Conservation (phyloP, 2,888 invertebrate species). For the Metalampra italica region DNA sequence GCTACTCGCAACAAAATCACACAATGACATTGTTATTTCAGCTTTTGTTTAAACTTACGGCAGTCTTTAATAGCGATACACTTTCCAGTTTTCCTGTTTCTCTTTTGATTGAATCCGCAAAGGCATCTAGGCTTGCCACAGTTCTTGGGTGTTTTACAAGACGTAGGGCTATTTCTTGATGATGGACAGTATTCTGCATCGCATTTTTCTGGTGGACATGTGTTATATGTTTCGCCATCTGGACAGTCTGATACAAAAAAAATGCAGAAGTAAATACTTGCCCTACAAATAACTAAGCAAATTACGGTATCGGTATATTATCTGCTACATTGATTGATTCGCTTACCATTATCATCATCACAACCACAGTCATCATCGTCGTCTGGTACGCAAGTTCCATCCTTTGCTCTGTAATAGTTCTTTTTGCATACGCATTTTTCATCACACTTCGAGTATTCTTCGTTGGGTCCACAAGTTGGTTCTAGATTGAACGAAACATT, state of each 20-base stretch:
- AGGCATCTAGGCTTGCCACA: constrained; percentile 22
- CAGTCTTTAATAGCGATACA: constrained; percentile 18
- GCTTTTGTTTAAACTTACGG: constrained; percentile 10
- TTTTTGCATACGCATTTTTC: constrained; percentile 19
- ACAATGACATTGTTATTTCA: too few relatives aligned
- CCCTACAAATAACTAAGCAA: too few relatives aligned
- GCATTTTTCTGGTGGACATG: constrained; percentile 18
- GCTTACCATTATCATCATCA: background rate
- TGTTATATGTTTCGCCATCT: constrained; percentile 12
- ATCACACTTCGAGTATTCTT: constrained; percentile 14
- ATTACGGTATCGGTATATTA: too few relatives aligned
- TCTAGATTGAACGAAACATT: background rate
- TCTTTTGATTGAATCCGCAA: constrained; percentile 17
- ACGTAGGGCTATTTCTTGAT: constrained; percentile 12
- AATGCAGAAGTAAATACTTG: too few relatives aligned
- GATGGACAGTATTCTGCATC: constrained; percentile 23
- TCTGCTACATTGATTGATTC: too few relatives aligned
- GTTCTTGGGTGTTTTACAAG: constrained; percentile 15
- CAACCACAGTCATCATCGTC: constrained; percentile 12
- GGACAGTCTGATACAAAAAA: constrained; percentile 10
- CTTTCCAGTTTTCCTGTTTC: constrained; percentile 18
- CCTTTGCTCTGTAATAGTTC: constrained; percentile 13
- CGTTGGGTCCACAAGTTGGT: constrained; percentile 8
- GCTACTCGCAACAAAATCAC: too few relatives aligned
- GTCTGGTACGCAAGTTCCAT: constrained; percentile 19